These are phyloP conservation scores for Neoaliturus tenellus DNA, from an alignment of 2,888 invertebrate species.

Conservation along the genomic window DNA sequence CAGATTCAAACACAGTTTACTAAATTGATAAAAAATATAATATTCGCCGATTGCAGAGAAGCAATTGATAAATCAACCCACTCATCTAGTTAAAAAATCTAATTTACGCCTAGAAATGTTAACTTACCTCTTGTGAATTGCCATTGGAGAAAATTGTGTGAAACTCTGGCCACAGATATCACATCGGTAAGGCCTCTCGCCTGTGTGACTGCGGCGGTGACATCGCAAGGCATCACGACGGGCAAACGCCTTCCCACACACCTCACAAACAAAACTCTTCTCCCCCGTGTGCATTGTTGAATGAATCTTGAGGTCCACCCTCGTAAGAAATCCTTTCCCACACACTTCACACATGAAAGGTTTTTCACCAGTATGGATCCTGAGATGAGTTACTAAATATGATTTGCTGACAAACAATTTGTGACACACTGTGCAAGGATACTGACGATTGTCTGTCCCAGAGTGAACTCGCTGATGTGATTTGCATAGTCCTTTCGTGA, in stretches of 20 bases:
- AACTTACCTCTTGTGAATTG: slow-evolving; percentile 76
- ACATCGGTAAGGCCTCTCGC: slow-evolving; percentile 72
- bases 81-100: no score
- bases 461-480: slow-evolving; percentile 78
- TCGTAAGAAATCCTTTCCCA: slow-evolving; percentile 77
- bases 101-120: no score
- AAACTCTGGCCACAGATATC: slow-evolving; percentile 79
- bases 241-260: slow-evolving; percentile 79
- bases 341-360: slow-evolving; percentile 79
- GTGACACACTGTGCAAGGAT: slow-evolving; percentile 77
- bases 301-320: slow-evolving; percentile 77
- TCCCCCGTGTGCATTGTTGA: slow-evolving; percentile 79
- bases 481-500: slow-evolving; percentile 78
- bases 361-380: slow-evolving; percentile 78
- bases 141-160: slow-evolving; percentile 80
- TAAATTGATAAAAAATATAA: no score
- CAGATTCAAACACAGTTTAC: no score
- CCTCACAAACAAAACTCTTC: slow-evolving; percentile 78
- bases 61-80: no score
- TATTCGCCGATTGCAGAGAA: no score
- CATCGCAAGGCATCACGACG: slow-evolving; percentile 77
- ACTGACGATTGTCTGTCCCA: slow-evolving; percentile 77
- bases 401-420: slow-evolving; percentile 79
- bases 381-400: slow-evolving; percentile 76
- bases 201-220: slow-evolving; percentile 76